Conservation (phyloP, 2,888 invertebrate species). For the Ceriagrion tenellum region DNA sequence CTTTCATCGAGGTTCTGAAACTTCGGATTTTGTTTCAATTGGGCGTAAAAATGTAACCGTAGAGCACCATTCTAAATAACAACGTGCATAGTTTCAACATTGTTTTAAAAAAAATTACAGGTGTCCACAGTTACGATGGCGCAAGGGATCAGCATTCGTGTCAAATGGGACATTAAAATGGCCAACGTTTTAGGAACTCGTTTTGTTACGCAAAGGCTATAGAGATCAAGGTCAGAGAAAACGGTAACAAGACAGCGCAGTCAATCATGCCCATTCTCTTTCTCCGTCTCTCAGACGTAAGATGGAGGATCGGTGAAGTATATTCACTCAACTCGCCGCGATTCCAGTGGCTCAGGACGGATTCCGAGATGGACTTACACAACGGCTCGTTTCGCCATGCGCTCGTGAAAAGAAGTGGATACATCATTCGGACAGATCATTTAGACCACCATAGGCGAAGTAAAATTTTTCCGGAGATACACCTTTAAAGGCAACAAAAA, state of each 20-base stretch:
- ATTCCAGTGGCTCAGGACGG: background rate
- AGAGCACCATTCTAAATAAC: background rate
- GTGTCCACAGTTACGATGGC: background rate
- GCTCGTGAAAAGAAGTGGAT: background rate
- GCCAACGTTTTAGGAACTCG: constrained; percentile 24
- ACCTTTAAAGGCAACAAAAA: background rate
- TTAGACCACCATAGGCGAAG: background rate
- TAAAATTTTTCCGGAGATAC: no score
- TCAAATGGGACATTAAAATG: background rate
- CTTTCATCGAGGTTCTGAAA: background rate
- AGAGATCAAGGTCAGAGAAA: constrained; percentile 10
- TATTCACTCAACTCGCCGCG: background rate
- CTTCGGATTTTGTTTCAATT: background rate
- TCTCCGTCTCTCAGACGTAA: background rate
- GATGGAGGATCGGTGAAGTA: background rate
- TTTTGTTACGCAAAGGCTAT: constrained; percentile 11
- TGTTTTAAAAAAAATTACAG: background rate
- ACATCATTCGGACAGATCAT: background rate
- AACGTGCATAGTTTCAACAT: background rate
- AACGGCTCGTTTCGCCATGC: background rate
- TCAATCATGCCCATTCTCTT: background rate
- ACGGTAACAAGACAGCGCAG: background rate
- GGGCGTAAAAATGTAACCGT: background rate
- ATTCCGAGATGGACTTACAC: background rate
- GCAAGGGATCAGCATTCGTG: background rate